Evolutionary conservation across 2,888 invertebrate genomes (phyloP).

Genomic region (Tolmerus cingulatus): DNA sequence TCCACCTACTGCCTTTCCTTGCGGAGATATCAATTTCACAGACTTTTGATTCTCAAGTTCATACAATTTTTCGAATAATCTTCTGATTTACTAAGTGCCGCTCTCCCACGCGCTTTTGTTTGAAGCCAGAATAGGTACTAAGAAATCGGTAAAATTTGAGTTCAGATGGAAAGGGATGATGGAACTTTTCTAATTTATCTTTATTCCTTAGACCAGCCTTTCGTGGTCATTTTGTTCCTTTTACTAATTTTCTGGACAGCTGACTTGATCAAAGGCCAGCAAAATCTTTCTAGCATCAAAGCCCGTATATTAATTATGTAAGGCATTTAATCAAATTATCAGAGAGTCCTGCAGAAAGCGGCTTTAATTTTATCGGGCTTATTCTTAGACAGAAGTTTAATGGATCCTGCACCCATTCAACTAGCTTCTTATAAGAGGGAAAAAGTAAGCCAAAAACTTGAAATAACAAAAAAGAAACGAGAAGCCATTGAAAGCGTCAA

Average conservation of each 20-base stretch:
- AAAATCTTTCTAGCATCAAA: background rate
- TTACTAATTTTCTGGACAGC: background rate
- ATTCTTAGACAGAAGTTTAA: background rate
- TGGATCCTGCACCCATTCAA: background rate
- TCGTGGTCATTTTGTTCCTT: background rate
- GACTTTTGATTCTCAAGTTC: background rate
- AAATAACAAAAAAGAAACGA: background rate
- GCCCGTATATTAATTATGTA: background rate
- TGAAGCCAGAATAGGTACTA: background rate
- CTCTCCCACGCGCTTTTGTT: background rate
- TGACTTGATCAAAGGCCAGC: background rate
- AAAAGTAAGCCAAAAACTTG: background rate
- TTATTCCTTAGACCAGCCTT: background rate
- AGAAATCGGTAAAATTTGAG: background rate
- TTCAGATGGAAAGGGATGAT: background rate
- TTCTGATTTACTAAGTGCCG: background rate
- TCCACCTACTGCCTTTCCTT: background rate
- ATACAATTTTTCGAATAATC: background rate
- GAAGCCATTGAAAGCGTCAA: background rate
- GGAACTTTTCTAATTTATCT: background rate
- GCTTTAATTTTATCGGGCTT: background rate
- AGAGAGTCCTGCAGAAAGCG: background rate
- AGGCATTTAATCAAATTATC: background rate
- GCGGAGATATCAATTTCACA: background rate
- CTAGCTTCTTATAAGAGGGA: background rate